Base-by-base conservation (phyloP, 2,888 invertebrate species). In the Sarcophaga rosellei region DNA sequence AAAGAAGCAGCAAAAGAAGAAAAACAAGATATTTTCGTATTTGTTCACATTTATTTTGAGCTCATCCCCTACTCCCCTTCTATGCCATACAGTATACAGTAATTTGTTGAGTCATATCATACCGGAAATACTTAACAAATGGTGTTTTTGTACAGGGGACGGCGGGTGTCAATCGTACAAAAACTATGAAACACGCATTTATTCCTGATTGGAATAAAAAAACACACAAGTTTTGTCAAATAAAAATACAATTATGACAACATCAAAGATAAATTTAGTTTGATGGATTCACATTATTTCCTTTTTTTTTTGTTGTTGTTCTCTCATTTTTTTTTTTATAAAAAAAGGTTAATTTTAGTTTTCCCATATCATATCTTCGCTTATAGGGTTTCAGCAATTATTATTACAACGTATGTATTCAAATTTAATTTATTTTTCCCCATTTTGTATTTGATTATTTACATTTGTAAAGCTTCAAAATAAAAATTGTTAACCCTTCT, bases 121-220 rank as follows among this genome's bases (percentile, higher is more conserved):
- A 74, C 25, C 74, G 81, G 74, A 74, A 61, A 73, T 47, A 66
- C 75, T 65, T 75, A 20, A 57, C 35, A 65, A 65, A 57, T 21
- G 47, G n/a, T 21, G 59, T 53, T 73, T 65, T 35, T 70, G 65
- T 79, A 35, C 6, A 35, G 35, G 35, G 25, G 4, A 8, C 4
- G 5, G 23, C 17, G 73, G 84, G 73, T 77, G 73, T 85, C 68
- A 73, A 76, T 77, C 57, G 73, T 65, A 57, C 72, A 25, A 69
- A 35, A 35, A 35, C 35, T 35, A 35, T 35, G 35, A 35, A 69
- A 45, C 47, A 47, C 8, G n/a, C 57, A 57, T n/a, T 17, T 57
- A 57, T 62, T 68, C 1, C n/a, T 17, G 35, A 35, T 35, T 35
- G 10, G 35, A 35, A 35, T 1, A 35, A 45, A 61, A 44, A 44